Base-by-base conservation (phyloP, 1,140 invertebrate species). In the Calycopis cecrops region DNA sequence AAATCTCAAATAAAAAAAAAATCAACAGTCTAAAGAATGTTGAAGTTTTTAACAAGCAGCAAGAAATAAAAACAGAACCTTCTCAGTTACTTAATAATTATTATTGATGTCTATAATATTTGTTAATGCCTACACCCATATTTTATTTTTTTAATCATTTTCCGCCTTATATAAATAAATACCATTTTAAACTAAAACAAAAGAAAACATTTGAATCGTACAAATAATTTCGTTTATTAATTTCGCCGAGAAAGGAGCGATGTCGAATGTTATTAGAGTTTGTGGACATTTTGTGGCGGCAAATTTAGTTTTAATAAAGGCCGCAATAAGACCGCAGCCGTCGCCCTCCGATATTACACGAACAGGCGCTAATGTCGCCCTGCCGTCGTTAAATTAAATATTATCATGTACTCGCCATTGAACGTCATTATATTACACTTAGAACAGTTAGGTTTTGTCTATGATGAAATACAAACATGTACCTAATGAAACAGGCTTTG, bases 231-330 rank as follows among this genome's bases (percentile, higher is more conserved):
- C 11, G 17, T 17, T 51, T 51, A 37, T 38, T 37, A 51, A 34
- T 40, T 53, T 16, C 18, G 16, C 38, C 11, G 21, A 40, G 37
- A 44, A 44, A 11, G 40, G 33, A n/a, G 10, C 21, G 17, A 34
- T 47, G 50, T 58, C 49, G 53, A 69, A 64, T 69, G 52, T 64
- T 63, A 59, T 59, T 62, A 66, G 57, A 67, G 63, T 51, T 74
- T 78, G 77, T 64, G 80, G 76, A 77, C 72, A 69, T 69, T 82
- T 73, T 79, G 82, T 57, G 82, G 79, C 65, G 60, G 69, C 70
- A 78, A 80, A 84, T 85, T 85, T 86, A 79, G 80, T 86, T 86
- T 85, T 85, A 85, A 85, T 85, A 85, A 85, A 84, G 74, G 76
- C 68, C 67, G 69, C 67, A 72, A 71, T 78, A 76, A 66, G 70